These are phyloP conservation scores for Peromyscus maniculatus DNA, from an alignment of 2,113 vertebrate species.

Conservation along the genomic window DNA sequence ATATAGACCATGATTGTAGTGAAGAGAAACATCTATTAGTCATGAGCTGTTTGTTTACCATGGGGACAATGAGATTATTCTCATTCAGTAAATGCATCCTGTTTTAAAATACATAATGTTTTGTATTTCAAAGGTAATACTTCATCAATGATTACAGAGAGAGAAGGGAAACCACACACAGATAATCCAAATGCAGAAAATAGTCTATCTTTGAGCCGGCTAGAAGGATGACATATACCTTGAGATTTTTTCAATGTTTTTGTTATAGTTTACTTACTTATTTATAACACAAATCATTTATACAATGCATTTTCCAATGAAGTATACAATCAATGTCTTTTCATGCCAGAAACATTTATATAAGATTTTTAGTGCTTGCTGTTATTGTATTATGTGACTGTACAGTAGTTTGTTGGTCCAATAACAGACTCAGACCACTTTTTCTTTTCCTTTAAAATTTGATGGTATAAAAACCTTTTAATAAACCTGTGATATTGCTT, in stretches of 20 bases:
- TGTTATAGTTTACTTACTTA: slow-evolving; percentile 36
- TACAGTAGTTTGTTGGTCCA: neutral
- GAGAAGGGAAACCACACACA: neutral
- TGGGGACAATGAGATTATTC: neutral
- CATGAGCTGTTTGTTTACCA: slow-evolving; percentile 20
- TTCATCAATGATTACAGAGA: neutral
- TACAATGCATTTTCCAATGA: slow-evolving; percentile 45
- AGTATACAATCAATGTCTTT: slow-evolving; percentile 46
- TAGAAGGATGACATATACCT: neutral
- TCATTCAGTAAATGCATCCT: neutral
- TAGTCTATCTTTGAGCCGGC: neutral
- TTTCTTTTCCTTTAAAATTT: neutral
- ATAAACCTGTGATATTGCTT: neutral
- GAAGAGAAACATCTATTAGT: neutral
- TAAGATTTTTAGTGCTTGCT: slow-evolving; percentile 35
- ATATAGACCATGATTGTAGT: neutral
- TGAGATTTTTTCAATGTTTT: neutral
- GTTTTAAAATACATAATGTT: neutral
- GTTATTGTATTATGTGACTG: slow-evolving; percentile 1
- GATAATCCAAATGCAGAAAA: neutral
- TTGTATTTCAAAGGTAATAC: neutral
- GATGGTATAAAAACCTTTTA: neutral
- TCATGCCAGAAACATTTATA: slow-evolving; percentile 22
- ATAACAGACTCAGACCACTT: neutral
- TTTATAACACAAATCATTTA: neutral